These are phyloP conservation scores for Enteromius trimaculatus DNA, from an alignment of 2,797 vertebrate genomes.

Conservation along the genomic window DNA sequence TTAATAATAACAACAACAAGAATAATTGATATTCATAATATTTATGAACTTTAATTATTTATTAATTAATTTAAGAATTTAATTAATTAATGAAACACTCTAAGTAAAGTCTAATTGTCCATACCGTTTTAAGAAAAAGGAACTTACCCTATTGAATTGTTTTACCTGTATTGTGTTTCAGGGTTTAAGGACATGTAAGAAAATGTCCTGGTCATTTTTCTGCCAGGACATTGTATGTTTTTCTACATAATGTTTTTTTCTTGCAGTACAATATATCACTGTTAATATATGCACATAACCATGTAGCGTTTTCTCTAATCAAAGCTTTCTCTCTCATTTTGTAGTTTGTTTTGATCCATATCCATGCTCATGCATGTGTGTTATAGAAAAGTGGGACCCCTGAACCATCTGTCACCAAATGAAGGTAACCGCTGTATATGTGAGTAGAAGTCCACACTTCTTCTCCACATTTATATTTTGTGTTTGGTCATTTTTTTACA, in stretches of 20 bases:
- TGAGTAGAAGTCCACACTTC: neutral
- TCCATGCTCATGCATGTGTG: neutral
- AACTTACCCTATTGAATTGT: too few species aligned
- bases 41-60: neutral
- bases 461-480: conserved; percentile 6
- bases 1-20: neutral
- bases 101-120: too few species aligned
- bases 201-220: too few species aligned
- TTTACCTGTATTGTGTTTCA: too few species aligned
- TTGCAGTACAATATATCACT: neutral
- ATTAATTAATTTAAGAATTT: neutral
- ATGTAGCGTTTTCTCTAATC: neutral
- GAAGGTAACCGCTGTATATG: conserved; percentile 1
- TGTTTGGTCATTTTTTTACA: neutral
- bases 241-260: too few species aligned
- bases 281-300: neutral
- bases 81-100: neutral
- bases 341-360: neutral
- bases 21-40: neutral
- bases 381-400: neutral
- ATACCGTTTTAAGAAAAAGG: too few species aligned
- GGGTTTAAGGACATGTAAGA: too few species aligned
- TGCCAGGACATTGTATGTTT: too few species aligned
- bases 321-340: neutral
- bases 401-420: conserved; percentile 47